Evolutionary conservation across 1,140 invertebrate genomes (phyloP).

Genomic region (Limonius californicus): DNA sequence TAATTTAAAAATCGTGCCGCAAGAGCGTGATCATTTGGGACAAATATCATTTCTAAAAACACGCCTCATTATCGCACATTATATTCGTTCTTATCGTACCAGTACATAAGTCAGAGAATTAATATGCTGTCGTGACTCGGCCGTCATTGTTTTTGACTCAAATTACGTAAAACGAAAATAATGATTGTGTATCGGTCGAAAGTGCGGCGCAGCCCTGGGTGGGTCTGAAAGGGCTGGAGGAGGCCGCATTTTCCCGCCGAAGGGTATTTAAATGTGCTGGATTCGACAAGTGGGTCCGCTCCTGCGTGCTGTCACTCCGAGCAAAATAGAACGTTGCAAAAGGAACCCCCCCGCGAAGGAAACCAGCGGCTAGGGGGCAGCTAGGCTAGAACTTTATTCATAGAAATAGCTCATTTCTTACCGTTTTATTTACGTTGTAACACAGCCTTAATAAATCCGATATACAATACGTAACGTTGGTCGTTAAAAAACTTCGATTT

Average conservation of each 20-base stretch:
- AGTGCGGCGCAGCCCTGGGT: not conserved
- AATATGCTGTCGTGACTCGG: not conserved
- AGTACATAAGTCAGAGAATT: not conserved
- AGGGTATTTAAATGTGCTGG: slow-evolving; percentile 2
- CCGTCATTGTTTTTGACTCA: not conserved
- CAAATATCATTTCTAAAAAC: too few relatives aligned
- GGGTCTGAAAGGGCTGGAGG: not conserved
- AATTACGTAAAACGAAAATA: not conserved
- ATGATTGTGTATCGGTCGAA: not conserved
- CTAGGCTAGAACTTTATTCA: not conserved
- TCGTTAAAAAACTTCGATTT: slow-evolving; percentile 37
- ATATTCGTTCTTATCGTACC: not conserved
- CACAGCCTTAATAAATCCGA: slow-evolving; percentile 45
- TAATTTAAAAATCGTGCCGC: too few relatives aligned
- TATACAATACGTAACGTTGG: slow-evolving; percentile 42
- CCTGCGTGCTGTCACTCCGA: slow-evolving; percentile 20
- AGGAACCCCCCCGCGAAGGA: not conserved
- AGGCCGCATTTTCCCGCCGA: not conserved
- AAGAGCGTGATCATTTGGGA: too few relatives aligned
- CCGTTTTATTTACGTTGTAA: slow-evolving; percentile 45
- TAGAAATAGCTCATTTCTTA: slow-evolving; percentile 31
- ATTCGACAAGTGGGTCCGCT: slow-evolving; percentile 27
- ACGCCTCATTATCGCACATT: too few relatives aligned
- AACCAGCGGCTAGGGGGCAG: not conserved
- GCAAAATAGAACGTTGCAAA: slow-evolving; percentile 9